Conservation (phyloP, 1,140 invertebrate species). For the Portunus trituberculatus region DNA sequence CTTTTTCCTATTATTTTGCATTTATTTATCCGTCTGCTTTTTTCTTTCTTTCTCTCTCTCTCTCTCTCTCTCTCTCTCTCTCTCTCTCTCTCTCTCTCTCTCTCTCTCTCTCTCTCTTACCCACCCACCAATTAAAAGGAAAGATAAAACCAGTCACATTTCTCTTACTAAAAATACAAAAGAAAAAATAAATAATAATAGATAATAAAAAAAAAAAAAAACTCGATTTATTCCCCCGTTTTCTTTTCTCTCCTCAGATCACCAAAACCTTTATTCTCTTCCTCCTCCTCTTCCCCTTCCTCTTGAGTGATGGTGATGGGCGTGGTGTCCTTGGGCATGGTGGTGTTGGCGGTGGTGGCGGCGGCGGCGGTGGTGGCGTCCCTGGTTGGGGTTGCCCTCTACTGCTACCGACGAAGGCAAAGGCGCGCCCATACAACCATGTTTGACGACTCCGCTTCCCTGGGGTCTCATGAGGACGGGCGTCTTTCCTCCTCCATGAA, state of each 20-base stretch:
- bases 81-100: neutral
- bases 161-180: neutral
- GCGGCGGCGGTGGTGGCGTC: conserved; percentile 47
- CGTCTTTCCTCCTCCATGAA: conserved; percentile 33
- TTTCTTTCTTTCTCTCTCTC: neutral
- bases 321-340: neutral
- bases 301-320: too few relatives aligned
- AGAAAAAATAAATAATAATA: neutral
- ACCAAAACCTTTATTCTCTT: too few relatives aligned
- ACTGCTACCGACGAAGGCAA: conserved; percentile 43
- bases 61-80: neutral
- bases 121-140: neutral
- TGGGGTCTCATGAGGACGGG: conserved; percentile 50
- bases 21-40: neutral
- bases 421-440: conserved; percentile 57
- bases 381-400: neutral
- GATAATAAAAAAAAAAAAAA: neutral
- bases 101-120: neutral
- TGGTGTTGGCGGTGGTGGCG: conserved; percentile 7
- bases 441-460: conserved; percentile 63
- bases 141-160: neutral
- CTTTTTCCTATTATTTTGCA: neutral
- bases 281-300: neutral
- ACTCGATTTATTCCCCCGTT: neutral
- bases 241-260: too few relatives aligned